These are phyloP conservation scores for Anomalospiza imberbis DNA, from an alignment of 2,797 vertebrate species.

Conservation along the genomic window DNA sequence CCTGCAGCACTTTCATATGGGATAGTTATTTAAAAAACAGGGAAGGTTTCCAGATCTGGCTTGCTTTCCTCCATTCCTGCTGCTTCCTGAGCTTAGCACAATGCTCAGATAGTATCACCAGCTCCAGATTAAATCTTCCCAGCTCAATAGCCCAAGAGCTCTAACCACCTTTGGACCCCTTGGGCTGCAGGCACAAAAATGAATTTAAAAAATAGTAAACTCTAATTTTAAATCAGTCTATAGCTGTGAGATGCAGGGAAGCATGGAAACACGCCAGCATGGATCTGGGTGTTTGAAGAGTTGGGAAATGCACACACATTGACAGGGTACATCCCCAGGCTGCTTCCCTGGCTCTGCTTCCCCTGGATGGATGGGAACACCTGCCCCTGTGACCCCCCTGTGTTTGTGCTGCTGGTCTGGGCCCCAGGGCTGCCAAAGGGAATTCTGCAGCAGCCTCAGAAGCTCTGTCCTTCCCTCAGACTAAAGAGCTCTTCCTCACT, in stretches of 20 bases:
- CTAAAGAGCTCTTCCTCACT: neutral
- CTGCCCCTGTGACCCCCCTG: rapidly evolving
- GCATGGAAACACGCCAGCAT: neutral
- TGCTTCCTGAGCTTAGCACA: neutral
- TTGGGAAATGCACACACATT: neutral
- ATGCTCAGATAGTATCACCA: neutral
- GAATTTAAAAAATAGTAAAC: neutral
- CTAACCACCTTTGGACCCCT: neutral
- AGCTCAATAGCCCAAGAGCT: neutral
- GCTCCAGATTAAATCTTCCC: neutral
- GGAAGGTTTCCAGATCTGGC: neutral
- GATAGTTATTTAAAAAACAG: neutral
- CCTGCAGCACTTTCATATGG: neutral
- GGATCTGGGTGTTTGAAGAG: neutral
- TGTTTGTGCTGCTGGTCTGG: neutral
- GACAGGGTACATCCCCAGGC: neutral
- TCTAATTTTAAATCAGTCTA: neutral
- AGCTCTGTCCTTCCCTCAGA: neutral
- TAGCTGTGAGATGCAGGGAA: neutral
- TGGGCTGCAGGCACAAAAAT: neutral
- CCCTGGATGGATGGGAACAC: neutral
- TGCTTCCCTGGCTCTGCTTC: neutral
- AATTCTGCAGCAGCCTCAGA: neutral
- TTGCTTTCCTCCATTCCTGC: neutral
- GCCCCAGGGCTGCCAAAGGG: neutral